These are phyloP conservation scores for Pelochelys cantorii DNA, from an alignment of 2,797 vertebrate genomes.

Conservation along the genomic window DNA sequence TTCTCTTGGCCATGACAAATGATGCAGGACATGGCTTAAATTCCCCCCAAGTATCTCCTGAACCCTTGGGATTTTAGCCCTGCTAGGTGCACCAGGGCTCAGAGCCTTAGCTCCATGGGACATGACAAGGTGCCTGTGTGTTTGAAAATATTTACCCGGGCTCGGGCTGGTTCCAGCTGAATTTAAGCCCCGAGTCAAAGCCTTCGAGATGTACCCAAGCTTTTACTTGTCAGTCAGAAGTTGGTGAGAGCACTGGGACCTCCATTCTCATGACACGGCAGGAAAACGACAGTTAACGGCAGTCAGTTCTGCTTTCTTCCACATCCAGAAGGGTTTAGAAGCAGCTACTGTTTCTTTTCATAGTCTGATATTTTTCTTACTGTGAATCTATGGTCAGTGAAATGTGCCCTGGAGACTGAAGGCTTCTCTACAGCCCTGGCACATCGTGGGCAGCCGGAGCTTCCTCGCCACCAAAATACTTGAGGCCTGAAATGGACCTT, in stretches of 20 bases:
- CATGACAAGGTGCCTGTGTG: accelerated
- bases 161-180: not conserved
- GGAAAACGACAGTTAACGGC: not conserved
- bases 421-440: not conserved
- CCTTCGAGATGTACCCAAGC: not conserved
- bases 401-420: not conserved
- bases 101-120: not conserved
- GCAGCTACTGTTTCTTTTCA: not conserved
- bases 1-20: not conserved
- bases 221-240: not conserved
- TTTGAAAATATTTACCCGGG: not conserved
- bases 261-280: not conserved
- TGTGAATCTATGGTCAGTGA: not conserved
- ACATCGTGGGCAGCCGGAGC: not conserved
- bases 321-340: not conserved
- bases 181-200: not conserved
- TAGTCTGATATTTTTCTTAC: not conserved
- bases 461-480: not conserved
- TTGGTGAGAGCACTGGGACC: not conserved
- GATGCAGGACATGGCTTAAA: not conserved
- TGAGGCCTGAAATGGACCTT: too few species aligned
- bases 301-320: not conserved
- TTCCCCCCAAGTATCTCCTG: too few species aligned
- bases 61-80: not conserved
- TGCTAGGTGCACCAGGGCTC: not conserved